Evolutionary conservation across 2,113 vertebrate species (phyloP), one percentile per base, ranked within the genome.

Genomic region (Sprattus sprattus): DNA sequence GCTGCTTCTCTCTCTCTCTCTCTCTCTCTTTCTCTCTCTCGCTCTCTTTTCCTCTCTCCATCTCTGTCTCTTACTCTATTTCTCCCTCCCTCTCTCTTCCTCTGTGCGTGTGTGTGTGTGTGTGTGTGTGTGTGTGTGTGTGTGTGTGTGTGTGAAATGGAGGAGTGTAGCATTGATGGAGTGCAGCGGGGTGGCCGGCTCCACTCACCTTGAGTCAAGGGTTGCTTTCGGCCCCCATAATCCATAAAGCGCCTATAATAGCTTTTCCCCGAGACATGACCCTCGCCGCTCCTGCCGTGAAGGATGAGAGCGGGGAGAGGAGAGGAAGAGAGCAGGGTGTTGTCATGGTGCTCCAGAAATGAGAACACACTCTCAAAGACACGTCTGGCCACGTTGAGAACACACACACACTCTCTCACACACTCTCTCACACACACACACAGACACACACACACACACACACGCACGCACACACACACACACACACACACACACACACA

Each of bases 201-300:
- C 92, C 84, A 75, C 89, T 95, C 92, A 94, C 95, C 93, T 93
- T 94, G 92, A 93, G 89, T 92, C 86, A 89, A 88, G 90, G 92
- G 92, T 94, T 91, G 90, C 83, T 88, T 84, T 89, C 84, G 88
- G 90, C 89, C 91, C 90, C 88, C 88, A 89, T 91, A 92, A 93
- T 92, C 92, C 91, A 93, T 94, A 93, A 94, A 91, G 87, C 88
- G 88, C 88, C 88, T 85, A 81, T 93, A 92, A 94, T 91, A 91
- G 89, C 88, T 82, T 92, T 83, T 91, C 91, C 90, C 88, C 85
- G 80, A 91, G 91, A 91, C 89, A 89, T 44, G 81, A 90, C 87
- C 89, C 71, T 89, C 88, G 22, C 11, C 28, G 71, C 49, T n/a
- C 57, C 64, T 25, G 64, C 28, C 28, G 67, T 78, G 71, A 78